Conservation (phyloP, 23 tunicate genomes). For the Halocynthia aurantium region DNA sequence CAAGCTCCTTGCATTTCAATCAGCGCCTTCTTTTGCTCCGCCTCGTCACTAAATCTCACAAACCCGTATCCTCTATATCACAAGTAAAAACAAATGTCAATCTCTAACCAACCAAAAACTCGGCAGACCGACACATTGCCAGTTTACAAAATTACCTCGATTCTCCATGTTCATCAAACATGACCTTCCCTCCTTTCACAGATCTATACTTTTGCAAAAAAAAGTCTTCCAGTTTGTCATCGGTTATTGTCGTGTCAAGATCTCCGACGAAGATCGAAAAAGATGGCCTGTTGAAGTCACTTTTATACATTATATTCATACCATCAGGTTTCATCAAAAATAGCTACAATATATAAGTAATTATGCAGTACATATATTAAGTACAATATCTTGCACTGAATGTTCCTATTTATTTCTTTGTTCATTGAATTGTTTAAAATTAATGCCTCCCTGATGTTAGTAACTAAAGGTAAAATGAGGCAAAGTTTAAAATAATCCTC, state of each 20-base stretch:
- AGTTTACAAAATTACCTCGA: slow-evolving; percentile 45
- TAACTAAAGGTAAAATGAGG: too few relatives aligned
- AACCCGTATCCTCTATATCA: slow-evolving; percentile 78
- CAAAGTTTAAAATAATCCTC: too few relatives aligned
- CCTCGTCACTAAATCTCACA: slow-evolving; percentile 38
- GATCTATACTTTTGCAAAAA: slow-evolving; percentile 50
- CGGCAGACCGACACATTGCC: not conserved
- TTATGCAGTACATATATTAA: too few relatives aligned
- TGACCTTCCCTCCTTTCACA: slow-evolving; percentile 85
- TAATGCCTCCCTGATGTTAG: too few relatives aligned
- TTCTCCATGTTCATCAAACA: slow-evolving; percentile 77
- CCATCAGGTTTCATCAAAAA: too few relatives aligned
- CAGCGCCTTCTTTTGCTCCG: slow-evolving; percentile 64
- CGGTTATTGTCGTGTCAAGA: slow-evolving; percentile 70
- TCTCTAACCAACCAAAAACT: not conserved
- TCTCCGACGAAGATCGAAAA: slow-evolving; percentile 91
- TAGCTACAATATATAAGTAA: too few relatives aligned
- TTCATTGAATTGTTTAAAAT: too few relatives aligned
- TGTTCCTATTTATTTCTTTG: too few relatives aligned
- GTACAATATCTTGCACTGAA: too few relatives aligned
- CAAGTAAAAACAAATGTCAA: not conserved
- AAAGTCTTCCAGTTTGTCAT: slow-evolving; percentile 83
- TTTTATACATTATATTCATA: too few relatives aligned
- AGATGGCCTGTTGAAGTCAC: slow-evolving; percentile 49
- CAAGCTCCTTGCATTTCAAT: slow-evolving; percentile 83